phyloP scores from a whole-genome alignment of 2,113 vertebrate species.

The Pluvialis apricaria region DNA sequence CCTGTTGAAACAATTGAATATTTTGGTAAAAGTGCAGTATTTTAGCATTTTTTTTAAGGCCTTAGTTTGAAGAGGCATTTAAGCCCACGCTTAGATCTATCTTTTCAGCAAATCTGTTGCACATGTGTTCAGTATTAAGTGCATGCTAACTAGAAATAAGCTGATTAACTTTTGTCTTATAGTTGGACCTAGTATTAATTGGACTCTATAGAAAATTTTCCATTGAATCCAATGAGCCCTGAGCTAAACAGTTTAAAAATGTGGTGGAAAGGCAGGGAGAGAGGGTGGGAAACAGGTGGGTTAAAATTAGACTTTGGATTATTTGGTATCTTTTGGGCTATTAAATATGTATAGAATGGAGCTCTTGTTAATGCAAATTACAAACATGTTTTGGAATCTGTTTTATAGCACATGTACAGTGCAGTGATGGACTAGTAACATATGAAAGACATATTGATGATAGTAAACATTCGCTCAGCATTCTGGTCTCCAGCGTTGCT shows the following conservation, averaged over 20 bases:
- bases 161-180: slow-evolving; percentile 15
- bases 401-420: background rate
- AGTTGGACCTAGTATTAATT: background rate
- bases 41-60: background rate
- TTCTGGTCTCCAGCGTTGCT: slow-evolving; percentile 26
- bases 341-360: slow-evolving; percentile 29
- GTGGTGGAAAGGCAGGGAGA: background rate
- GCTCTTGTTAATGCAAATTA: slow-evolving; percentile 28
- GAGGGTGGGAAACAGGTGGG: slow-evolving; percentile 18
- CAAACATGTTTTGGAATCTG: slow-evolving; percentile 36
- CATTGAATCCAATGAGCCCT: background rate
- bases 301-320: slow-evolving; percentile 2
- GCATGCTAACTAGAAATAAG: slow-evolving; percentile 31
- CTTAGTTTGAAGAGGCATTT: background rate
- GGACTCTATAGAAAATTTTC: background rate
- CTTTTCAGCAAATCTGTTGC: background rate
- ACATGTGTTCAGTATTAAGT: slow-evolving; percentile 40
- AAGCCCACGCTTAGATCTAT: background rate
- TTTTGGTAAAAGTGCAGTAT: background rate
- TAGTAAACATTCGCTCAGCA: slow-evolving; percentile 7
- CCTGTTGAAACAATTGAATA: background rate
- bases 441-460: slow-evolving; percentile 32
- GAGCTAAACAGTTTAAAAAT: background rate
- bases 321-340: background rate
- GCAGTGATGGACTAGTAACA: slow-evolving; percentile 20